These are phyloP conservation scores for Microtus montanus DNA, from an alignment of 2,113 vertebrate genomes.

Conservation along the genomic window DNA sequence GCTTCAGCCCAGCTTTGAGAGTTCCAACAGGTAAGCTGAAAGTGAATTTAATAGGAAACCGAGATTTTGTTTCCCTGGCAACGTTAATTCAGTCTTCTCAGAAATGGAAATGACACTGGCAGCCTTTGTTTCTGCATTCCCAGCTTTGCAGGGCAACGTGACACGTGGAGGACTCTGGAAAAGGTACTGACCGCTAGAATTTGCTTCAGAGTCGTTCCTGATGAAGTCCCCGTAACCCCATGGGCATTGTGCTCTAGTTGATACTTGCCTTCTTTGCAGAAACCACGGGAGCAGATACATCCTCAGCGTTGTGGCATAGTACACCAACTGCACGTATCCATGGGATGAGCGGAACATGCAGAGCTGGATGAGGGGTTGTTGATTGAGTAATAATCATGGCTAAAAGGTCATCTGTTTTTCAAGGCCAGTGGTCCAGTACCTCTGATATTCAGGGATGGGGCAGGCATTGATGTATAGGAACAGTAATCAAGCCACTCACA, in stretches of 20 bases:
- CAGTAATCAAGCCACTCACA: not conserved
- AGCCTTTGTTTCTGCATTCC: conserved; percentile 14
- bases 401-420: not conserved
- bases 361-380: not conserved
- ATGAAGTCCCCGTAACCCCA: not conserved
- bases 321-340: rapidly evolving
- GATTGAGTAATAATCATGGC: not conserved
- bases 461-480: not conserved
- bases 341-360: not conserved
- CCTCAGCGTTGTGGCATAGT: not conserved
- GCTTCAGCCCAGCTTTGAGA: not conserved
- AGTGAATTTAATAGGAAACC: conserved; percentile 43
- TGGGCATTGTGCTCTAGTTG: not conserved
- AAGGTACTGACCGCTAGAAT: not conserved
- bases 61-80: conserved; percentile 63
- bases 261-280: not conserved
- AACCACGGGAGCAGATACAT: not conserved
- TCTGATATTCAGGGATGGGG: not conserved
- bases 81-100: conserved; percentile 25
- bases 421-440: not conserved
- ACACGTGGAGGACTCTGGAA: not conserved
- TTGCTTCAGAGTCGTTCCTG: not conserved
- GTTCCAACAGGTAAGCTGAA: not conserved
- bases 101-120: not conserved
- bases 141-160: not conserved